These are phyloP conservation scores for Paragorgia papillata DNA, from an alignment of 92 coral and sea anemone genomes.

Conservation along the genomic window DNA sequence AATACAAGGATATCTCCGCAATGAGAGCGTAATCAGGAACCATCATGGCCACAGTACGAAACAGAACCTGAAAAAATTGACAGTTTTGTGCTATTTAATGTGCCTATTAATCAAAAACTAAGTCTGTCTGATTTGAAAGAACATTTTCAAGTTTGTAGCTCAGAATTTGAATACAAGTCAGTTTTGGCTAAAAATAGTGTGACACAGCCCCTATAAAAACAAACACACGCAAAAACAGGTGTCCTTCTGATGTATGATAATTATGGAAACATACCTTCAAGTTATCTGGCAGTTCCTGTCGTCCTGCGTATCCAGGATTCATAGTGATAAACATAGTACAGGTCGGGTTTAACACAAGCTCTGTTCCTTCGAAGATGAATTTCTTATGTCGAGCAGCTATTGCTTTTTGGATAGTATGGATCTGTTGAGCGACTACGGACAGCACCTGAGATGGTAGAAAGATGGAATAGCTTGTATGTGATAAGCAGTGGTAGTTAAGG, in stretches of 20 bases:
- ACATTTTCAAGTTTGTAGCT: too few species aligned
- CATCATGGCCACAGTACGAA: constrained; percentile 99
- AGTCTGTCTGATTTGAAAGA: too few species aligned
- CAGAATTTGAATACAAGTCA: too few species aligned
- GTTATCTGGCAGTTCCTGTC: constrained; percentile 96
- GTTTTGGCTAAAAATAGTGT: too few species aligned
- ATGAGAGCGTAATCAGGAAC: constrained; percentile 96
- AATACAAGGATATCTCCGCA: constrained; percentile 95
- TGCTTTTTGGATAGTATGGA: constrained; percentile 96
- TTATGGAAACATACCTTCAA: constrained; percentile 74
- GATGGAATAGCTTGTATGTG: background rate
- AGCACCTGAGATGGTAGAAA: constrained; percentile 67
- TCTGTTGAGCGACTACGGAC: constrained; percentile 98
- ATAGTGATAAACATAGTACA: constrained; percentile 98
- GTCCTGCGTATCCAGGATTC: constrained; percentile 98
- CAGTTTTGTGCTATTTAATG: background rate
- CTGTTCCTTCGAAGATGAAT: constrained; percentile 96
- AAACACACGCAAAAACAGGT: too few species aligned
- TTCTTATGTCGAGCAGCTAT: constrained; percentile 82
- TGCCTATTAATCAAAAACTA: too few species aligned
- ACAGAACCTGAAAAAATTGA: constrained; percentile 67
- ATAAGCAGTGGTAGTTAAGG: too few species aligned
- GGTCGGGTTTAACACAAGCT: constrained; percentile 90
- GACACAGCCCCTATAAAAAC: too few species aligned
- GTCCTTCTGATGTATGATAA: background rate